Percentiles rank a stretch among this genome's conserved stretches.
phyloP scores from a whole-genome alignment of 2,113 vertebrate species.

The Phrynocephalus versicolor region DNA sequence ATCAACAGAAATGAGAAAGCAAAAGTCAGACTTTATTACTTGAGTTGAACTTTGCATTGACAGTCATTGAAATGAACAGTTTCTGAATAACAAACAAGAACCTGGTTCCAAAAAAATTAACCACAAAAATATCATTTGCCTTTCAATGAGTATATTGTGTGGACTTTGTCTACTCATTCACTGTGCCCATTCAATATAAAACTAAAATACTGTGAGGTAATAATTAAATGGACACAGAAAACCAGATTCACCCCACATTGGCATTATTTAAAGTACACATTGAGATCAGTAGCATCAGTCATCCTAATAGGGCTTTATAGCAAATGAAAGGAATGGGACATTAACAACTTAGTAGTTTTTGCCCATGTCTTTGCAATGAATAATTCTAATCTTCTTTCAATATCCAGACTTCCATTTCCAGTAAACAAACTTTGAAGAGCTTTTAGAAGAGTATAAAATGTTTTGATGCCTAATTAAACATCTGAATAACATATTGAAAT shows the following conservation, averaged over 20 bases:
- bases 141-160: not conserved
- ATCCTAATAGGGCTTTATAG: not conserved
- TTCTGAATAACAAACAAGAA: not conserved
- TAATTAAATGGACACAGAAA: slow-evolving; percentile 38
- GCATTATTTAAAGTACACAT: slow-evolving; percentile 30
- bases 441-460: slow-evolving; percentile 9
- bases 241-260: slow-evolving; percentile 29
- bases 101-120: slow-evolving; percentile 10
- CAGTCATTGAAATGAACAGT: not conserved
- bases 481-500: not conserved
- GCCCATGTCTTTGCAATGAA: not conserved
- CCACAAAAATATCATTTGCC: not conserved
- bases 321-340: slow-evolving; percentile 14
- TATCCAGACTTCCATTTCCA: not conserved
- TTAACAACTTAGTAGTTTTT: slow-evolving; percentile 23
- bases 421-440: not conserved
- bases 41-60: not conserved
- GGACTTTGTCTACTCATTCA: not conserved
- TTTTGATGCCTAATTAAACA: not conserved
- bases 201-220: slow-evolving; percentile 16
- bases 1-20: not conserved
- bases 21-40: not conserved
- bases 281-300: slow-evolving; percentile 13
- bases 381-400: slow-evolving; percentile 19
- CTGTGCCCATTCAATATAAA: not conserved